Conservation (phyloP, 2,113 vertebrate genomes). For the Hoplias malabaricus region DNA sequence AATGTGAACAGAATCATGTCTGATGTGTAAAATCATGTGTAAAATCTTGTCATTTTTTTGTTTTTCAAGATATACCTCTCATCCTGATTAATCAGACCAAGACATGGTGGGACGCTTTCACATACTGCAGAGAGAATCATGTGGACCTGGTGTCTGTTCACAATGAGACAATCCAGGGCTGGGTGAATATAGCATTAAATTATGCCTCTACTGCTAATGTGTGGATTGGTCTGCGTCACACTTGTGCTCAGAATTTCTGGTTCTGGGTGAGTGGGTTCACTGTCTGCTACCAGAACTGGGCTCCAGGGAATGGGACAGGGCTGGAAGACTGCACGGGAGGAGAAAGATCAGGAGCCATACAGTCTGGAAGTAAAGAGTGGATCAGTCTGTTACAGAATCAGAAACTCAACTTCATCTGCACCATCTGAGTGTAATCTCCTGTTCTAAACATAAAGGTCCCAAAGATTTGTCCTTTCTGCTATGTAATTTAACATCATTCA, state of each 20-base stretch:
- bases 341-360: constrained; percentile 11
- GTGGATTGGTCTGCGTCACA: neutral
- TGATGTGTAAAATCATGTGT: too few relatives aligned
- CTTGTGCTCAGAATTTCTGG: neutral
- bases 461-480: too few relatives aligned
- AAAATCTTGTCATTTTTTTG: too few relatives aligned
- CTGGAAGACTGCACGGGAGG: neutral
- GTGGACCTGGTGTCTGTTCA: too few relatives aligned
- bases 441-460: too few relatives aligned
- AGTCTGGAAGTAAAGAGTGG: constrained; percentile 4
- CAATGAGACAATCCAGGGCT: too few relatives aligned
- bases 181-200: too few relatives aligned
- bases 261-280: neutral
- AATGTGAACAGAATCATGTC: too few relatives aligned
- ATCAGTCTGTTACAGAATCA: constrained; percentile 16
- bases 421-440: neutral
- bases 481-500: too few relatives aligned
- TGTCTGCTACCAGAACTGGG: constrained; percentile 7
- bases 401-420: constrained; percentile 16
- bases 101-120: neutral
- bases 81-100: neutral
- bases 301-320: neutral
- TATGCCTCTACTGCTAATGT: neutral
- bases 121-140: too few relatives aligned
- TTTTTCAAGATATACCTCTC: neutral